A percentile compares a stretch with the other conserved stretches of the same genome.
Evolutionary conservation across 2,888 invertebrate species (phyloP).

Genomic region (Ornithoptera priamus): DNA sequence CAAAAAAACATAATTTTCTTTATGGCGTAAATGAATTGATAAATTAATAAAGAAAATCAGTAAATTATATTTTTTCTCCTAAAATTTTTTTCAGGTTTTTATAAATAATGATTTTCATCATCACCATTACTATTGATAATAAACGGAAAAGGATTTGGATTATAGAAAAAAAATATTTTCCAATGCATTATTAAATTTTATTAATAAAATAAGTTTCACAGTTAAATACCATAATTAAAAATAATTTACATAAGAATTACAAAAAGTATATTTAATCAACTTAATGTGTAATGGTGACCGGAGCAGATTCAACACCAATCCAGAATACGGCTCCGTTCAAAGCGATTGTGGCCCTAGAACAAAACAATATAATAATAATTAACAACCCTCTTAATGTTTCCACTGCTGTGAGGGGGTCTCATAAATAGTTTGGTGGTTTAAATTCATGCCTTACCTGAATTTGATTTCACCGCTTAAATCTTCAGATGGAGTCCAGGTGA

Average conservation of each 20-base stretch:
- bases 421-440: background rate
- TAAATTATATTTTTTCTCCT: too few relatives aligned
- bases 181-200: constrained; percentile 2
- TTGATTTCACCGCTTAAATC: constrained; percentile 81
- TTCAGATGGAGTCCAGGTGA: constrained; percentile 84
- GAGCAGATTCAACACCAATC: constrained; percentile 83
- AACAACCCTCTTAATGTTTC: too few relatives aligned
- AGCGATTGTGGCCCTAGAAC: constrained; percentile 84
- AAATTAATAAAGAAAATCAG: too few relatives aligned
- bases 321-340: constrained; percentile 85
- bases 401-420: too few relatives aligned
- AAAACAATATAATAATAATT: constrained; percentile 12
- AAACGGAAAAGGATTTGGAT: constrained; percentile 11
- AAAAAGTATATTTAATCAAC: constrained; percentile 7
- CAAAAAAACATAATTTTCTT: too few relatives aligned
- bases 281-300: constrained; percentile 72
- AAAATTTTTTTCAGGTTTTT: too few relatives aligned
- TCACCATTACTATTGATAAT: background rate
- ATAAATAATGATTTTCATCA: too few relatives aligned
- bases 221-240: constrained; percentile 14
- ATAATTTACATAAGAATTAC: constrained; percentile 15
- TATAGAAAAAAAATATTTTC: background rate
- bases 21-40: too few relatives aligned
- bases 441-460: constrained; percentile 74
- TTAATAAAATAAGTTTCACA: constrained; percentile 25